These are phyloP conservation scores for Passerculus sandwichensis DNA, from an alignment of 2,797 vertebrate species.

Conservation along the genomic window DNA sequence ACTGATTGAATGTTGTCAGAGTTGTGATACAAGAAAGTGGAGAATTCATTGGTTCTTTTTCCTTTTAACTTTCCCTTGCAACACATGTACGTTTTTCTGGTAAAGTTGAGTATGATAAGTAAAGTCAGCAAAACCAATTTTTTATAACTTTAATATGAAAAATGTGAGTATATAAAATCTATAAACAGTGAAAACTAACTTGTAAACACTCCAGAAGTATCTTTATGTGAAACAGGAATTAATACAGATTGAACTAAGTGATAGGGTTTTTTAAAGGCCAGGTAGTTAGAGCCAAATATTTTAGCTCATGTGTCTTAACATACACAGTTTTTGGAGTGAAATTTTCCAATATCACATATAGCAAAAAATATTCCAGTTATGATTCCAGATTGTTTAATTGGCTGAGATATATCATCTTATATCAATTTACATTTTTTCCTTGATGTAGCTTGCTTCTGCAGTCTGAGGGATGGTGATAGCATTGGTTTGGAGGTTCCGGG, in stretches of 20 bases:
- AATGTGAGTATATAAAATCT: neutral
- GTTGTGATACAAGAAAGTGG: neutral
- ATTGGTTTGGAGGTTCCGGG: neutral
- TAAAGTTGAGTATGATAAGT: neutral
- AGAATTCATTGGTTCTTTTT: neutral
- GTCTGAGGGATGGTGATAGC: neutral
- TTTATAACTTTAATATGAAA: neutral
- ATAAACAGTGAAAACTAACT: neutral
- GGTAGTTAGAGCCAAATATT: neutral
- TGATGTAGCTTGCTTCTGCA: neutral
- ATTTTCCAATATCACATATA: neutral
- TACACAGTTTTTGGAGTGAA: neutral
- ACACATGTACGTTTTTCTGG: neutral
- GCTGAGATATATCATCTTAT: neutral
- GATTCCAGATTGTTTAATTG: neutral
- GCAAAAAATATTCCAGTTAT: neutral
- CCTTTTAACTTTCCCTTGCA: neutral
- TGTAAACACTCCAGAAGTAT: neutral
- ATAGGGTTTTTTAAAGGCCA: neutral
- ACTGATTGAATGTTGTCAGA: neutral
- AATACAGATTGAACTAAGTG: neutral
- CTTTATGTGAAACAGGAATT: neutral
- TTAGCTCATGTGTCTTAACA: neutral
- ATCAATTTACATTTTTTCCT: neutral
- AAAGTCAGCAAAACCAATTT: neutral